Conservation (phyloP, 2,113 vertebrate genomes). For the Cairina moschata region DNA sequence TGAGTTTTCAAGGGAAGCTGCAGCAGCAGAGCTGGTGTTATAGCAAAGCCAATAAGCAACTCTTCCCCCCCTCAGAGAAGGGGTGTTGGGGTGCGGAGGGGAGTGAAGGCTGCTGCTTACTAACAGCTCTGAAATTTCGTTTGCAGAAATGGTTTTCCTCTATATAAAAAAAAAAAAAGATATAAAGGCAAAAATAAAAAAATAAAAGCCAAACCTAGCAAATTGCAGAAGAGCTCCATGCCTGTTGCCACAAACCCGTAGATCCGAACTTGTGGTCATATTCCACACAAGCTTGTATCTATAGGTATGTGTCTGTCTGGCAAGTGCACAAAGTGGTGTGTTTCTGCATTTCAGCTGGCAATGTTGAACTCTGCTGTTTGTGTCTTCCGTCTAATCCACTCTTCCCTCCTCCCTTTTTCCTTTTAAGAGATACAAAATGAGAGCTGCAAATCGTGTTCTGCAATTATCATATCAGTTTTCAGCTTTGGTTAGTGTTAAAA, state of each 20-base stretch:
- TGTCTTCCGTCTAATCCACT: not conserved
- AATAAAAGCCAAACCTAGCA: not conserved
- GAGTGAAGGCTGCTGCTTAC: not conserved
- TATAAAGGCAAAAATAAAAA: not conserved
- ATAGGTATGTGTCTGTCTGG: slow-evolving; percentile 96
- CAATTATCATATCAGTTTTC: not conserved
- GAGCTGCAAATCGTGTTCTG: not conserved
- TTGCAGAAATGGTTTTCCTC: slow-evolving; percentile 51
- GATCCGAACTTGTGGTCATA: slow-evolving; percentile 99
- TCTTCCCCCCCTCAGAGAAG: not conserved
- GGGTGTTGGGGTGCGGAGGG: not conserved
- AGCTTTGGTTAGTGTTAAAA: not conserved
- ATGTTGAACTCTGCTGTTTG: not conserved
- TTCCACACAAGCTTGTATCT: slow-evolving; percentile 97
- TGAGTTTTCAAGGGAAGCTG: not conserved
- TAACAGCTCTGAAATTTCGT: slow-evolving; percentile 46
- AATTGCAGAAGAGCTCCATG: slow-evolving; percentile 72
- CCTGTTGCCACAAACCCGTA: slow-evolving; percentile 98
- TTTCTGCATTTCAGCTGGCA: not conserved
- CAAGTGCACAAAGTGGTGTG: slow-evolving; percentile 55
- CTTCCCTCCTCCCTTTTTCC: not conserved
- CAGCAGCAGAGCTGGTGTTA: not conserved
- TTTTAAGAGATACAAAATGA: not conserved
- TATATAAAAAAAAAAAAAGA: not conserved
- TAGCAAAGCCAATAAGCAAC: not conserved